Conservation (phyloP, 2,113 vertebrate species). For the Chloroceryle aenea region DNA sequence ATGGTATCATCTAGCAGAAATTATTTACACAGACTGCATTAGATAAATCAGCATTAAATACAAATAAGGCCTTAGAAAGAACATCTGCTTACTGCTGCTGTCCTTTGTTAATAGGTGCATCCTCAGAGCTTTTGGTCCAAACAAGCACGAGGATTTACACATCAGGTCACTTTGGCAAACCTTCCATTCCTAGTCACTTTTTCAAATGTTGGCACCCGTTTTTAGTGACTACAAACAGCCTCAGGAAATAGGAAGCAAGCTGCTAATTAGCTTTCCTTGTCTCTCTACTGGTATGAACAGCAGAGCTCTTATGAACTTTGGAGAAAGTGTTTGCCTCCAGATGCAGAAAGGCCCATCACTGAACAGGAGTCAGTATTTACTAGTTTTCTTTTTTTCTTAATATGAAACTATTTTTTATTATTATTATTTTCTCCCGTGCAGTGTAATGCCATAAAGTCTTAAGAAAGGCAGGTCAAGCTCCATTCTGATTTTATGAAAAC, state of each 20-base stretch:
- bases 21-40: background rate
- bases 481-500: background rate
- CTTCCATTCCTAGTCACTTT: background rate
- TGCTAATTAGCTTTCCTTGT: background rate
- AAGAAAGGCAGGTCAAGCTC: background rate
- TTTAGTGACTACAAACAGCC: background rate
- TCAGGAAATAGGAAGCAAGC: background rate
- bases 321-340: background rate
- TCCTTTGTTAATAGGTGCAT: fast-evolving
- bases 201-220: background rate
- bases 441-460: background rate
- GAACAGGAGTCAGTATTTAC: background rate
- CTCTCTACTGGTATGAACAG: background rate
- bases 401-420: too few relatives aligned
- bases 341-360: background rate
- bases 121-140: background rate
- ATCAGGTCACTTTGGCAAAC: background rate
- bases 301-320: background rate
- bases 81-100: background rate
- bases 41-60: background rate
- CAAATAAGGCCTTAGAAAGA: background rate
- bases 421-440: background rate
- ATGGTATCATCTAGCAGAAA: background rate
- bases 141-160: background rate
- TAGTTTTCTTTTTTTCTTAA: background rate